Evolutionary conservation across 2,797 vertebrate species (phyloP).

Genomic region (Melanotaenia parkinsoni): DNA sequence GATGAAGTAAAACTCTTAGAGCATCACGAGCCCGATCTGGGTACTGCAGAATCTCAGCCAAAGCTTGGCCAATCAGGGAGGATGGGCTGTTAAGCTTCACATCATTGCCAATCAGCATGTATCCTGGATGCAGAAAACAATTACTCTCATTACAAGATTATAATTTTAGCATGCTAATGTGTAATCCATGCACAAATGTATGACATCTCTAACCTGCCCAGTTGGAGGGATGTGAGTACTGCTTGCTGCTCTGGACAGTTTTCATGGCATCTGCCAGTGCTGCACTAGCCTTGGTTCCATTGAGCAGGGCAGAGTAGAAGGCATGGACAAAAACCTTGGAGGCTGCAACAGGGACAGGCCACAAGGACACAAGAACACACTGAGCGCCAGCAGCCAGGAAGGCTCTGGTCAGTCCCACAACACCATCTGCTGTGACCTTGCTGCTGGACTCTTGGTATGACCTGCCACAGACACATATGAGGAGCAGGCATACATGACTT

Average conservation of each 20-base stretch:
- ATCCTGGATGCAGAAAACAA: slow-evolving; percentile 81
- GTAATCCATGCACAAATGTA: background rate
- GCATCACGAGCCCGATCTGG: slow-evolving; percentile 94
- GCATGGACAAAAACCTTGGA: slow-evolving; percentile 96
- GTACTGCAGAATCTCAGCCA: slow-evolving; percentile 97
- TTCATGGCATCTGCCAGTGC: slow-evolving; percentile 97
- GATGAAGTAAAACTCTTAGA: slow-evolving; percentile 93
- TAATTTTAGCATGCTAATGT: background rate
- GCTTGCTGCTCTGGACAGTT: slow-evolving; percentile 94
- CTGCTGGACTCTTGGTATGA: slow-evolving; percentile 95
- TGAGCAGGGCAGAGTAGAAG: slow-evolving; percentile 95
- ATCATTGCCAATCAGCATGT: slow-evolving; percentile 95
- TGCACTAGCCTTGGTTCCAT: slow-evolving; percentile 93
- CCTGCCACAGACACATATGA: slow-evolving; percentile 59
- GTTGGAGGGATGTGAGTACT: slow-evolving; percentile 97
- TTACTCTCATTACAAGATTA: background rate
- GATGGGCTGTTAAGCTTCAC: slow-evolving; percentile 98
- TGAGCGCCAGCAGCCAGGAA: slow-evolving; percentile 97
- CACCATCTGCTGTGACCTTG: slow-evolving; percentile 94
- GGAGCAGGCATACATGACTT: background rate
- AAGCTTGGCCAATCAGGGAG: slow-evolving; percentile 94
- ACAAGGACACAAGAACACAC: slow-evolving; percentile 94
- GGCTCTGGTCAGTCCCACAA: slow-evolving; percentile 93
- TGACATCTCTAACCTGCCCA: slow-evolving; percentile 91
- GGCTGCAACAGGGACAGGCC: slow-evolving; percentile 95